These are phyloP conservation scores for Poeciliopsis presidionis DNA, from an alignment of 2,797 vertebrate genomes.

Conservation along the genomic window DNA sequence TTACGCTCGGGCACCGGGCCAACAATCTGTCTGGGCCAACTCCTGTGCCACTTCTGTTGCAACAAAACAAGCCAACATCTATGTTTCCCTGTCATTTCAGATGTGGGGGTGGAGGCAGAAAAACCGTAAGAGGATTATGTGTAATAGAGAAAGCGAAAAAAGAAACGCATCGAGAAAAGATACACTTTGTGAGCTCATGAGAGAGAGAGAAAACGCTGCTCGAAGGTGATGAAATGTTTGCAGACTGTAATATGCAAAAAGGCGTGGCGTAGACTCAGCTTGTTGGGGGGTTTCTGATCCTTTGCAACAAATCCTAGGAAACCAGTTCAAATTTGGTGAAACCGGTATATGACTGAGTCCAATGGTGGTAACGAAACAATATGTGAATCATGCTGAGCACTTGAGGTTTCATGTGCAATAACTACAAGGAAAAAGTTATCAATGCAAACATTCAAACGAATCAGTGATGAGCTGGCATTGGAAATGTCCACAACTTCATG, in stretches of 20 bases:
- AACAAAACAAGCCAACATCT: conserved; percentile 56
- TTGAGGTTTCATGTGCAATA: background rate
- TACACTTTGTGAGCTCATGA: background rate
- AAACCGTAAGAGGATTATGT: background rate
- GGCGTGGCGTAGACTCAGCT: background rate
- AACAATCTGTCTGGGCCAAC: conserved; percentile 42
- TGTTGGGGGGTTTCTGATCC: background rate
- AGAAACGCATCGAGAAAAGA: background rate
- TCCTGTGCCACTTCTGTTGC: conserved; percentile 47
- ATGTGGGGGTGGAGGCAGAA: background rate
- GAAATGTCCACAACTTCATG: background rate
- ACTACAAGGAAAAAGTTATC: background rate
- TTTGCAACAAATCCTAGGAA: background rate
- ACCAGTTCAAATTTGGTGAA: background rate
- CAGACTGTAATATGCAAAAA: background rate
- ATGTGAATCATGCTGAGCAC: background rate
- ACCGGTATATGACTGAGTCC: background rate
- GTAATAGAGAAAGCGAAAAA: background rate
- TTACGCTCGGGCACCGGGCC: conserved; percentile 37
- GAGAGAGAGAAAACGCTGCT: background rate
- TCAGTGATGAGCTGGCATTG: background rate
- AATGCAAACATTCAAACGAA: background rate
- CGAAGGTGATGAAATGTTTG: background rate
- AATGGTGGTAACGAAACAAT: background rate
- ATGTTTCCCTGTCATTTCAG: conserved; percentile 10